Evolutionary conservation across 2,113 vertebrate genomes (phyloP), one percentile per base, ranked within the genome.

Genomic region (Ciconia boyciana): DNA sequence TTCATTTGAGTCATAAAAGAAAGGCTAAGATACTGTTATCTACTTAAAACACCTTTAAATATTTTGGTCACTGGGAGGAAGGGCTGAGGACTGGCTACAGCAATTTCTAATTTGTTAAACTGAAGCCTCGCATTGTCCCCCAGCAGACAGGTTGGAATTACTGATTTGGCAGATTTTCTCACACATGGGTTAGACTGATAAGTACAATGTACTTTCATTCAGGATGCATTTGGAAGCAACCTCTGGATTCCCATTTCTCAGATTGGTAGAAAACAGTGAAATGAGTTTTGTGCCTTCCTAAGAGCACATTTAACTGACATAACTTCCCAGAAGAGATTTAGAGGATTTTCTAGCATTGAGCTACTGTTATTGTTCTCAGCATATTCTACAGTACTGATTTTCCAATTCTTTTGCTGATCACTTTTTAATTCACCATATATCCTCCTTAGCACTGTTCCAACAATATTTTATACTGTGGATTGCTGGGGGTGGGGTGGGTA

Each of bases 91-190:
- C 86, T 24, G 31, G 92, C 77, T 93, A 79, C 61, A 93, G 83
- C 65, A 61, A 89, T 96, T 93, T 94, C 83, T 83, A 84, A 94
- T 97, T 89, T 79, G 91, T 93, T 92, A 76, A 93, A 90, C 72
- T 68, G 90, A 96, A 94, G 92, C 89, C 65, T 32, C 8, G 4
- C 69, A 75, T 69, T 92, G 94, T 96, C 28, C 89, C 68, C 51
- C 80, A 92, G 46, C 74, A 94, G 92, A 96, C 43, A 91, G 81
- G 86, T 51, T 89, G 81, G 89, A 96, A 96, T 96, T 92, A 97
- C 94, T 95, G 97, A 97, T 96, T 94, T 96, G 83, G 87, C 89
- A 97, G 95, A 93, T 96, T 95, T 95, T 91, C 95, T 93, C 87
- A 76, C 96, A 85, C 94, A 54, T 97, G 96, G 91, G 91, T 89